A percentile compares a stretch with the other conserved stretches of the same genome.
Evolutionary conservation across 2,113 vertebrate species (phyloP).

Genomic region (Illadopsis cleaveri): DNA sequence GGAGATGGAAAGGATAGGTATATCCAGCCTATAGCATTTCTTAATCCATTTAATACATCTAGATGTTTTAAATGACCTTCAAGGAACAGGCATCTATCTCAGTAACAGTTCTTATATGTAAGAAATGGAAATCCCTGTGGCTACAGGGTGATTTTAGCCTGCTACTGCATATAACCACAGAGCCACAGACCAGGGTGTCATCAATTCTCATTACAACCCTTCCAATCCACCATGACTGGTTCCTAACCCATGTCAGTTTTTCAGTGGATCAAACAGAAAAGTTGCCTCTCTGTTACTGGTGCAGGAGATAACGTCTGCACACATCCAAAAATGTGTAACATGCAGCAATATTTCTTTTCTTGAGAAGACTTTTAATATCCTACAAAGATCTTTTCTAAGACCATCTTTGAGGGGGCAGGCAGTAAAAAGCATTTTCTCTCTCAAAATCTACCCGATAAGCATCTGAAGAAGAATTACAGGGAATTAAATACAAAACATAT

Average conservation of each 20-base stretch:
- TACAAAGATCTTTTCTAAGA: not conserved
- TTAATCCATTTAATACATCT: not conserved
- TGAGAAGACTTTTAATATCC: not conserved
- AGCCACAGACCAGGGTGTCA: fast-evolving
- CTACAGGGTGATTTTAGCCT: not conserved
- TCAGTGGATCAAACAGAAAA: not conserved
- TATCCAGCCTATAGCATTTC: not conserved
- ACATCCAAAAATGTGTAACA: fast-evolving
- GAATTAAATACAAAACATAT: not conserved
- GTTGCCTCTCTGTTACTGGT: not conserved
- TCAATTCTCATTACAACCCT: not conserved
- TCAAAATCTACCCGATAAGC: not conserved
- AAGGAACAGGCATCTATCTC: too few relatives aligned
- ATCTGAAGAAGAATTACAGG: not conserved
- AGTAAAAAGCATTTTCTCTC: not conserved
- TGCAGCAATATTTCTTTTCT: not conserved
- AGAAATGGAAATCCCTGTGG: not conserved
- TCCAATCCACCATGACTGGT: not conserved
- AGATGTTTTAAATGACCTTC: not conserved
- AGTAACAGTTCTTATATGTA: not conserved
- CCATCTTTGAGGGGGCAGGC: fast-evolving
- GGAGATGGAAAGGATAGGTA: not conserved
- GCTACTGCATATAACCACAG: not conserved
- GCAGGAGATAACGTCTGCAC: not conserved
- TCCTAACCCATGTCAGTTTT: not conserved